Evolutionary conservation across 1,140 invertebrate species (phyloP).

Genomic region (Camponotus pennsylvanicus): DNA sequence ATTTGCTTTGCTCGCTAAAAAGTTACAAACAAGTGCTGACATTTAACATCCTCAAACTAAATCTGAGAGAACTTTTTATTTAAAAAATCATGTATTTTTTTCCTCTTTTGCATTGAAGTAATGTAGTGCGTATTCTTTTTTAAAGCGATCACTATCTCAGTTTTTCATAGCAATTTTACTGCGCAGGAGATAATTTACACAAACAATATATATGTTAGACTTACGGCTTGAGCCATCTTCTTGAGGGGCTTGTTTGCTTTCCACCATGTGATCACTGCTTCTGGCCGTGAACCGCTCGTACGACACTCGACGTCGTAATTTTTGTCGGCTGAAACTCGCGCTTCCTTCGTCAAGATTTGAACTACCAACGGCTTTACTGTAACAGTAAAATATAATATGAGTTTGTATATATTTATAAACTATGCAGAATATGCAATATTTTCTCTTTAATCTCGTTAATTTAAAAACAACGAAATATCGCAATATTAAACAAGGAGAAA

Average conservation of each 20-base stretch:
- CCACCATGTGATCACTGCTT: conserved; percentile 94
- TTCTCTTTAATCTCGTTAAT: background rate
- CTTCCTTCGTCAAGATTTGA: conserved; percentile 92
- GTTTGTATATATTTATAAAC: conserved; percentile 10
- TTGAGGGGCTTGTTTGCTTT: conserved; percentile 93
- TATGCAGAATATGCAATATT: background rate
- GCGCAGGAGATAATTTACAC: background rate
- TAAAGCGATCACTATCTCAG: background rate
- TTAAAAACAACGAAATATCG: background rate
- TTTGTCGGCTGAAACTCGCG: conserved; percentile 92
- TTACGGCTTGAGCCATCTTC: conserved; percentile 92
- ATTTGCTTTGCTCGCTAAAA: conserved; percentile 30
- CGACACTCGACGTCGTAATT: conserved; percentile 94
- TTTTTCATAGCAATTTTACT: background rate
- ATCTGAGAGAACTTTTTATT: background rate
- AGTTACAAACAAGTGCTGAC: conserved; percentile 15
- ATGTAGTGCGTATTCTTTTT: background rate
- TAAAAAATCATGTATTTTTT: conserved; percentile 14
- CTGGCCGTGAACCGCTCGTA: conserved; percentile 92
- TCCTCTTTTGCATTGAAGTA: background rate
- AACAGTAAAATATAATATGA: conserved; percentile 70
- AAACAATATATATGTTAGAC: conserved; percentile 78
- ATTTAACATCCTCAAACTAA: conserved; percentile 39
- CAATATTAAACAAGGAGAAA: conserved; percentile 7
- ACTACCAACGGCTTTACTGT: conserved; percentile 94